These are phyloP conservation scores for Myotis vivesi DNA, from an alignment of 2,797 vertebrate species.

Conservation along the genomic window DNA sequence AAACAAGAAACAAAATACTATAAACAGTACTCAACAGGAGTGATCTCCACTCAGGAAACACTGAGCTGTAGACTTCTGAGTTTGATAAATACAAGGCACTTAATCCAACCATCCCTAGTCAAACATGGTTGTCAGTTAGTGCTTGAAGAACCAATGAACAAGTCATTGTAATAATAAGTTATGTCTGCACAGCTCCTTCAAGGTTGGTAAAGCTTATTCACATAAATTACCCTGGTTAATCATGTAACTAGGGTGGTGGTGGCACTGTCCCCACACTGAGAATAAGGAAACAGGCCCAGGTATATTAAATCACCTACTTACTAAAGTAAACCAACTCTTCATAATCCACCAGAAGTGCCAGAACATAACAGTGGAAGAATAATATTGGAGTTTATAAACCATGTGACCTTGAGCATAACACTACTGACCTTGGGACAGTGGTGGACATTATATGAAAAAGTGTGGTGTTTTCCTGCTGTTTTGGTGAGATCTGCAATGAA, in stretches of 20 bases:
- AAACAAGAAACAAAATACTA: conserved; percentile 46
- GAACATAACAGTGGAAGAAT: background rate
- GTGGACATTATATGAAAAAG: background rate
- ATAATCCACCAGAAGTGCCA: background rate
- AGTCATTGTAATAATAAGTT: background rate
- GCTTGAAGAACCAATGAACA: background rate
- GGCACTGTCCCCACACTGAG: background rate
- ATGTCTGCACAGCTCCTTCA: background rate
- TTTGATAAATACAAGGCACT: conserved; percentile 9
- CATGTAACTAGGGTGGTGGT: background rate
- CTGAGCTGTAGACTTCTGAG: background rate
- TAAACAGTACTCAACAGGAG: background rate
- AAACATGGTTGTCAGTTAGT: background rate
- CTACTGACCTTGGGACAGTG: background rate
- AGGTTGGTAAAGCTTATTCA: background rate
- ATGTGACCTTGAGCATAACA: background rate
- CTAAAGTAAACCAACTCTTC: background rate
- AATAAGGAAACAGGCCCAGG: background rate
- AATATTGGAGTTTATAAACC: background rate
- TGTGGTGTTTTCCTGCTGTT: background rate
- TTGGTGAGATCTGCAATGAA: background rate
- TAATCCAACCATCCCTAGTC: background rate
- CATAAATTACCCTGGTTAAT: background rate
- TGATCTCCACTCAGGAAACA: background rate
- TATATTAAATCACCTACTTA: background rate